phyloP scores from a whole-genome alignment of 2,888 invertebrate species.

The Erpobdella octoculata region DNA sequence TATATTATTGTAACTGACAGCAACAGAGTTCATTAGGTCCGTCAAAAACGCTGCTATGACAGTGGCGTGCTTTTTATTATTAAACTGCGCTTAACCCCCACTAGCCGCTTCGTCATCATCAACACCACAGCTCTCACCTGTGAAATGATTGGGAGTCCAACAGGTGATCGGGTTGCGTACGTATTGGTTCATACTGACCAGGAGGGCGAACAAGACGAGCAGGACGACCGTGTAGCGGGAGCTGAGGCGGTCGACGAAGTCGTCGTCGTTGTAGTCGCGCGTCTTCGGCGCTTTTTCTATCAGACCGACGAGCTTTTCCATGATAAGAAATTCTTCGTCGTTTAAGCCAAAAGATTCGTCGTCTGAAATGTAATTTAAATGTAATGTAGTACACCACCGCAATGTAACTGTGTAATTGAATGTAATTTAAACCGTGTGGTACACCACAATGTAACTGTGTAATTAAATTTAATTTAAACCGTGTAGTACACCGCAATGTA shows the following conservation, averaged over 20 bases:
- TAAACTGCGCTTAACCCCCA: too few species aligned
- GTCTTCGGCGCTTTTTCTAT: slow-evolving; percentile 20
- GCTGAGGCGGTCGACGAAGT: slow-evolving; percentile 36
- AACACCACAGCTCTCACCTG: slow-evolving; percentile 23
- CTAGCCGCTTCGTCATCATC: neutral
- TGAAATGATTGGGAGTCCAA: slow-evolving; percentile 39
- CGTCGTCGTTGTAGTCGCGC: slow-evolving; percentile 34
- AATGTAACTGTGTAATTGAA: neutral
- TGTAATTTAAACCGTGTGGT: neutral
- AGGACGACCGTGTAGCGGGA: slow-evolving; percentile 35
- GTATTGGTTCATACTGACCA: slow-evolving; percentile 32
- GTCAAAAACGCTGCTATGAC: too few species aligned
- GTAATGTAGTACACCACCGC: too few species aligned
- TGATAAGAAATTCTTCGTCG: too few species aligned
- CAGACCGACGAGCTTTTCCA: slow-evolving; percentile 23
- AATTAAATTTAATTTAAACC: neutral
- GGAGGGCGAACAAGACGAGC: slow-evolving; percentile 34
- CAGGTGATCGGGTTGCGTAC: slow-evolving; percentile 38
- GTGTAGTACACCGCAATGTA: too few species aligned
- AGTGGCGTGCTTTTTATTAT: too few species aligned
- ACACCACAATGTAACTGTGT: neutral
- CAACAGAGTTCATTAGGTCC: too few species aligned
- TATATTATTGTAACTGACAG: too few species aligned
- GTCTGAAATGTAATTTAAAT: too few species aligned
- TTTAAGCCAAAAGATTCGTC: too few species aligned